Conservation (phyloP, 2,888 invertebrate species). For the Parelbella ahira region DNA sequence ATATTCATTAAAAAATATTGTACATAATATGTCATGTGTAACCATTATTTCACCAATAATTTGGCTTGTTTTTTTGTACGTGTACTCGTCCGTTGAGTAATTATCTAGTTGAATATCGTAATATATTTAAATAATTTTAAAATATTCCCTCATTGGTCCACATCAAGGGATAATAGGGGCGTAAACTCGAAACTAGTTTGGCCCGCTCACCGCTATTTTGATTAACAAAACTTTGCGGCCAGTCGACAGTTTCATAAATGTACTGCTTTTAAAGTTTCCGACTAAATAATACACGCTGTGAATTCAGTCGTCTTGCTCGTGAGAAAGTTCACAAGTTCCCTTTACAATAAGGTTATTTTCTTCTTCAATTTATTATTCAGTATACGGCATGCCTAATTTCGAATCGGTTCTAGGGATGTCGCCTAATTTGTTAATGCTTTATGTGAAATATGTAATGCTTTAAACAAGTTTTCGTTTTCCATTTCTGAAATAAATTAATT, state of each 20-base stretch:
- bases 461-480: no score
- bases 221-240: slow-evolving; percentile 64
- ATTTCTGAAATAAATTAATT: no score
- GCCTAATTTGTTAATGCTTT: no score
- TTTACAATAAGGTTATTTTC: slow-evolving; percentile 13
- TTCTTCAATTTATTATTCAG: slow-evolving; percentile 11
- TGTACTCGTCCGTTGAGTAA: no score
- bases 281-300: slow-evolving; percentile 42
- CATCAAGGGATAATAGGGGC: slow-evolving; percentile 50
- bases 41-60: no score
- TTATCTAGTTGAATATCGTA: background rate
- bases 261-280: slow-evolving; percentile 53
- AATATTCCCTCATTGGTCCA: slow-evolving; percentile 48
- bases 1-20: no score
- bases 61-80: no score
- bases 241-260: slow-evolving; percentile 53
- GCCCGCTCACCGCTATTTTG: slow-evolving; percentile 51
- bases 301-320: slow-evolving; percentile 25
- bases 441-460: no score
- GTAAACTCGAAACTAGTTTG: slow-evolving; percentile 58
- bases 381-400: no score
- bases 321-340: slow-evolving; percentile 11
- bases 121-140: slow-evolving; percentile 40
- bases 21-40: no score
- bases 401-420: no score